Base-by-base conservation (phyloP, 2,888 invertebrate species). In the Leptarthrus brevirostris region DNA sequence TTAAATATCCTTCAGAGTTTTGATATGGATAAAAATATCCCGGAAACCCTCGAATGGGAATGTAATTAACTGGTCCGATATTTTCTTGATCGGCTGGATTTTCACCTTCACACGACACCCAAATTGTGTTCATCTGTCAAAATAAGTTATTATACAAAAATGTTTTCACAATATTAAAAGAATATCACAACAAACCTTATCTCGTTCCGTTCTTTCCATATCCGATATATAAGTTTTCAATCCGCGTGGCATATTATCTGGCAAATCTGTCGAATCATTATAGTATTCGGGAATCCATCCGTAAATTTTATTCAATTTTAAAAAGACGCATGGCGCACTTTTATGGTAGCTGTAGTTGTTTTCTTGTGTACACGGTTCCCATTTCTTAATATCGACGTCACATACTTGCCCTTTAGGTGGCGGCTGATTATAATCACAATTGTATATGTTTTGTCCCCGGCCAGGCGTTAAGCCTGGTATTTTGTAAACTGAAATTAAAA, bases 251-350 rank as follows among this genome's bases (percentile, higher is more conserved):
- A 96, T 95, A 1, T 89, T 88, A 0, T 83, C 80, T 0, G 96
- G 96, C 58, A 95, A 86, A 72, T 87, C 84, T 6, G 87, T 86
- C 0, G 92, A 89, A 77, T 91, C 89, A 81, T 94, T 91, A 82
- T 93, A 96, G 81, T 89, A 93, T 34, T 92, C 88, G 0, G 97
- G 97, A 77, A 88, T 87, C 97, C 97, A 97, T 18, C 91, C 94
- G 80, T 90, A 96, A 81, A 97, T 96, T 89, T 94, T 96, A 86
- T 99, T 99, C 47, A 99, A 87, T 84, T 98, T 98, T 73, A 99
- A 88, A 82, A 98, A 93, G 77, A 98, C 89, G 85, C 99, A 99
- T 0, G 98, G 98, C 18, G 93, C 91, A 49, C 96, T 96, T 82
- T 92, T 92, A 83, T 94, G 93, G 85, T 95, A 98, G 75, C 95